These are phyloP conservation scores for Reticulitermes speratus DNA, from an alignment of 1,140 invertebrate genomes.

Conservation along the genomic window DNA sequence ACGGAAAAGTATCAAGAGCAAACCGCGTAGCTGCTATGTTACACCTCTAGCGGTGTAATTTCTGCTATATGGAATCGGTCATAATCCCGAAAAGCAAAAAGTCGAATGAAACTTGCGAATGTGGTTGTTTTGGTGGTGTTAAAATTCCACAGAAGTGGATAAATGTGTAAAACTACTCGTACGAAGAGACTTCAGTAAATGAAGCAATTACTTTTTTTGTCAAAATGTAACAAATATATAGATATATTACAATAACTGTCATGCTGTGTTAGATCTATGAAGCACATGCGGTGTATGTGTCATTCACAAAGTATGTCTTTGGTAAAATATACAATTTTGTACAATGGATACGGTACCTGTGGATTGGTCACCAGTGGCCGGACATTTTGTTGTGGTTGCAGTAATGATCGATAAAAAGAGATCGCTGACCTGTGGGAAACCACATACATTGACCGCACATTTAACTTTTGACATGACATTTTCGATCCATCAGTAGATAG, in stretches of 20 bases:
- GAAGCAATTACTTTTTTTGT: background rate
- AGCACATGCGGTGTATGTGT: background rate
- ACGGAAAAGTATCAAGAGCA: too few species aligned
- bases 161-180: background rate
- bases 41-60: too few species aligned
- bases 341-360: background rate
- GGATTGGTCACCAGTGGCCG: background rate
- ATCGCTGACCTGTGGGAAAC: background rate
- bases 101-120: too few species aligned
- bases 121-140: too few species aligned
- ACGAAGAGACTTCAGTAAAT: background rate
- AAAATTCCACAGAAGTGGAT: background rate
- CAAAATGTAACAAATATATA: background rate
- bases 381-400: background rate
- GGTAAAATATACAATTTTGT: background rate
- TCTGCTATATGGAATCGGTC: too few species aligned
- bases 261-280: background rate
- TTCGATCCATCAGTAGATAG: background rate
- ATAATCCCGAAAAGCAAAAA: too few species aligned
- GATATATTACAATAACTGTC: background rate
- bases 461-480: background rate
- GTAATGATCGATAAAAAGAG: background rate
- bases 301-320: background rate
- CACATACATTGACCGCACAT: background rate
- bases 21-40: too few species aligned